Percentiles rank a stretch among this genome's conserved stretches.
These are phyloP conservation scores for Trilocha varians DNA, from an alignment of 2,888 invertebrate genomes.

Conservation along the genomic window DNA sequence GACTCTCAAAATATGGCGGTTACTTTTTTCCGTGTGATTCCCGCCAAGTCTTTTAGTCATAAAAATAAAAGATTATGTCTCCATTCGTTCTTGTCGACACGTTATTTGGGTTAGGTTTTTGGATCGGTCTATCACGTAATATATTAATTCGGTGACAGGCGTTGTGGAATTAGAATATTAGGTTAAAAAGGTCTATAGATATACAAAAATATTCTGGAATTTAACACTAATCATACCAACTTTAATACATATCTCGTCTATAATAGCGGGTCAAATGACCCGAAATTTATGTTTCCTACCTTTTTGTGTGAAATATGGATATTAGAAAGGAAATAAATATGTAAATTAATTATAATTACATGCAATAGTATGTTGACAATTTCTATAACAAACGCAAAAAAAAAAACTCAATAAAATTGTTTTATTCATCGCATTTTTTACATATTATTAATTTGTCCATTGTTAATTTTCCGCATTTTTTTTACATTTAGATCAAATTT, in stretches of 20 bases:
- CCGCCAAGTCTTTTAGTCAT: conserved; percentile 4
- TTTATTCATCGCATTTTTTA: conserved; percentile 1
- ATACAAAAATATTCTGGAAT: too few species aligned
- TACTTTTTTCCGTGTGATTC: neutral
- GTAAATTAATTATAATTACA: conserved; percentile 5
- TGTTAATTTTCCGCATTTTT: too few species aligned
- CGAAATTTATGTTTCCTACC: conserved; percentile 6
- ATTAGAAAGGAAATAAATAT: conserved; percentile 6
- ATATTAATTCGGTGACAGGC: neutral
- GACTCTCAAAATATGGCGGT: conserved; percentile 4
- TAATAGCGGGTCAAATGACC: conserved; percentile 7
- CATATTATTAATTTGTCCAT: too few species aligned
- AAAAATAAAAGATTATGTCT: conserved; percentile 4
- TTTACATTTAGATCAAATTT: too few species aligned
- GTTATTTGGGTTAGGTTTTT: neutral
- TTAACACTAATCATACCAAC: conserved; percentile 1
- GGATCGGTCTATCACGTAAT: neutral
- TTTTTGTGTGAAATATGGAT: conserved; percentile 7
- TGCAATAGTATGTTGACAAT: neutral
- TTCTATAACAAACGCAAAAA: neutral
- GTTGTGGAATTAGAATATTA: too few species aligned
- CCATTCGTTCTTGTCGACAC: conserved; percentile 1
- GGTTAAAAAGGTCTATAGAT: too few species aligned
- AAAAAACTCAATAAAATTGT: neutral
- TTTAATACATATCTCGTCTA: conserved; percentile 3